Conservation (phyloP, 2,797 vertebrate species). For the Columba guinea region DNA sequence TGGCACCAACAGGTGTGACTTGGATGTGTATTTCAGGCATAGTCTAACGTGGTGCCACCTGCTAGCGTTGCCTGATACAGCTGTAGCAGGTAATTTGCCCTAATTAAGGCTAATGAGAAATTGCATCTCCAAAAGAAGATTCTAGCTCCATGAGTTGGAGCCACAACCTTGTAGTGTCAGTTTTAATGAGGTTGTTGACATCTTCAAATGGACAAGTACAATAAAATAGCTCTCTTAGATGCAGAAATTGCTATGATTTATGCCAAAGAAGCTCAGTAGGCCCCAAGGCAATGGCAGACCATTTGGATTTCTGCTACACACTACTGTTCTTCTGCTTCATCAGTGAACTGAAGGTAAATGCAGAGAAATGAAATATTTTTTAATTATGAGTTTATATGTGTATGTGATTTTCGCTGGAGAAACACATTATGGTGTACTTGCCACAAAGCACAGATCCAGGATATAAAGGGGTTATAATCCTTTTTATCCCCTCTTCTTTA, state of each 20-base stretch:
- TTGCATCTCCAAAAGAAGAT: background rate
- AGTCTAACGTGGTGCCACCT: background rate
- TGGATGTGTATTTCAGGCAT: background rate
- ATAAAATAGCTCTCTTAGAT: background rate
- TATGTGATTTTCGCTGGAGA: background rate
- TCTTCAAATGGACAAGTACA: background rate
- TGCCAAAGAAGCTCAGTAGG: background rate
- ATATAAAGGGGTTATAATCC: background rate
- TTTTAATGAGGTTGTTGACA: background rate
- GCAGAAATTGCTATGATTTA: background rate
- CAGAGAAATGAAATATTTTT: background rate
- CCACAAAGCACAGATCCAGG: background rate
- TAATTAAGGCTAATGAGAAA: background rate
- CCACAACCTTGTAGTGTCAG: background rate
- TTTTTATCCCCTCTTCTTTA: background rate
- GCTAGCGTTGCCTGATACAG: background rate
- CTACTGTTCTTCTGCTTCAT: background rate
- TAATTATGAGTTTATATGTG: background rate
- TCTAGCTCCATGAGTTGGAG: background rate
- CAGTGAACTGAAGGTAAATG: background rate
- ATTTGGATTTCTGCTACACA: background rate
- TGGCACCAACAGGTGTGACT: rapidly evolving
- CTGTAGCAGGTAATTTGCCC: background rate
- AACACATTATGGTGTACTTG: background rate
- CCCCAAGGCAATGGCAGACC: background rate